phyloP scores from a whole-genome alignment of 1,140 invertebrate species.

The Drosophila takahashii region DNA sequence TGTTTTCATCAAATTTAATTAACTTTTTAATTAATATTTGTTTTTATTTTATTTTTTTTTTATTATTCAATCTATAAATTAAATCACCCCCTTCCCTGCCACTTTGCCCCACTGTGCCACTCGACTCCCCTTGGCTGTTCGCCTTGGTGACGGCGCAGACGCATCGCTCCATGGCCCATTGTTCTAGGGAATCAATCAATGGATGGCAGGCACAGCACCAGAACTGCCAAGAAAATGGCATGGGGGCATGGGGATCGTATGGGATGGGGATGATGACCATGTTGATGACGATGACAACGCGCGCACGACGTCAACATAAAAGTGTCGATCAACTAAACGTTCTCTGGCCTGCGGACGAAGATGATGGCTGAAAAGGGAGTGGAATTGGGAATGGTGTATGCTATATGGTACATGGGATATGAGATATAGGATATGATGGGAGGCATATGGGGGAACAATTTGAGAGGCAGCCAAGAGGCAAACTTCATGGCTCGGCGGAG shows the following conservation, averaged over 20 bases:
- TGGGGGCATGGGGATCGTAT: neutral
- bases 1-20: no score
- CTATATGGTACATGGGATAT: conserved; percentile 5
- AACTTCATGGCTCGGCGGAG: conserved; percentile 74
- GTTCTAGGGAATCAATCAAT: conserved; percentile 81
- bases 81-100: neutral
- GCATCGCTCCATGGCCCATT: conserved; percentile 58
- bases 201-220: conserved; percentile 73
- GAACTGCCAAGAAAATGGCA: conserved; percentile 64
- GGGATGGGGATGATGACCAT: conserved; percentile 26
- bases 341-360: conserved; percentile 49
- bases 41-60: neutral
- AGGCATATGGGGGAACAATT: conserved; percentile 15
- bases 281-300: conserved; percentile 78
- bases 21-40: neutral
- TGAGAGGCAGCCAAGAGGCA: conserved; percentile 69
- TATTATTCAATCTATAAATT: neutral
- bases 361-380: conserved; percentile 26
- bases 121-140: conserved; percentile 2
- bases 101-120: conserved; percentile 36
- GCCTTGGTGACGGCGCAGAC: conserved; percentile 24
- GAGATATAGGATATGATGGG: conserved; percentile 1
- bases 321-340: conserved; percentile 82
- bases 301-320: conserved; percentile 82
- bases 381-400: conserved; percentile 3